Conservation (phyloP, 30 jellyfish, hydroid and myxozoan genomes). For the Chrysaora quinquecirrha region DNA sequence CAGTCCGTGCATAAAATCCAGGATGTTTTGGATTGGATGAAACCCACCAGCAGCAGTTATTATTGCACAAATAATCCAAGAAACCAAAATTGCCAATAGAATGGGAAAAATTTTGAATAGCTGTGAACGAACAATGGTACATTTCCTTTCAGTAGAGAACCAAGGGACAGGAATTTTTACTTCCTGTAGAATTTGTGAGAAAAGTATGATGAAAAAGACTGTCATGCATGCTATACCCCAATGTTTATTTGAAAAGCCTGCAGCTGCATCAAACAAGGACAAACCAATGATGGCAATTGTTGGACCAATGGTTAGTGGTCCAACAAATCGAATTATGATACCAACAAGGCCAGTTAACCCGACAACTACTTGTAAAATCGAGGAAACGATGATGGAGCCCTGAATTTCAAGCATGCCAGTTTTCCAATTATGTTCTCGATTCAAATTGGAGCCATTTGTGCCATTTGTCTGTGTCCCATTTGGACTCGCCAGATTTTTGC, state of each 20-base stretch:
- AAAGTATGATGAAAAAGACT: slow-evolving; percentile 63
- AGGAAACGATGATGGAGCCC: slow-evolving; percentile 97
- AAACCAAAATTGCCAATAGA: slow-evolving; percentile 51
- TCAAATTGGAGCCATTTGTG: no score
- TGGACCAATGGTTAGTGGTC: slow-evolving; percentile 97
- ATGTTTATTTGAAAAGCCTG: slow-evolving; percentile 83
- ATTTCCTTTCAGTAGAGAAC: slow-evolving; percentile 36
- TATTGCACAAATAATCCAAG: slow-evolving; percentile 84
- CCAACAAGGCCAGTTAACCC: slow-evolving; percentile 96
- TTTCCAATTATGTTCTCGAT: slow-evolving; percentile 84
- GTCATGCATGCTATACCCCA: slow-evolving; percentile 94
- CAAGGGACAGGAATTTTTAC: slow-evolving; percentile 74
- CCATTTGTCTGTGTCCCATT: no score
- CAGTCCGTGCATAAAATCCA: slow-evolving; percentile 86
- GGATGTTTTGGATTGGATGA: slow-evolving; percentile 54
- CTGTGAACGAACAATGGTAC: slow-evolving; percentile 32
- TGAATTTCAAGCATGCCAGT: slow-evolving; percentile 92
- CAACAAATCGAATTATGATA: slow-evolving; percentile 62
- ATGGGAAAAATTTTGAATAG: slow-evolving; percentile 84
- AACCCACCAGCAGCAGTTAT: slow-evolving; percentile 95
- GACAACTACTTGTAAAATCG: slow-evolving; percentile 80
- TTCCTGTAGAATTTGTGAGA: slow-evolving; percentile 76
- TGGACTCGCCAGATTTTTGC: no score
- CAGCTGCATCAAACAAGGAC: slow-evolving; percentile 88
- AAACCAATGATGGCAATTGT: slow-evolving; percentile 90